Percentiles rank a stretch among this genome's conserved stretches.
These are phyloP conservation scores for Linyphia triangularis DNA, from an alignment of 2,888 invertebrate genomes.

Conservation along the genomic window DNA sequence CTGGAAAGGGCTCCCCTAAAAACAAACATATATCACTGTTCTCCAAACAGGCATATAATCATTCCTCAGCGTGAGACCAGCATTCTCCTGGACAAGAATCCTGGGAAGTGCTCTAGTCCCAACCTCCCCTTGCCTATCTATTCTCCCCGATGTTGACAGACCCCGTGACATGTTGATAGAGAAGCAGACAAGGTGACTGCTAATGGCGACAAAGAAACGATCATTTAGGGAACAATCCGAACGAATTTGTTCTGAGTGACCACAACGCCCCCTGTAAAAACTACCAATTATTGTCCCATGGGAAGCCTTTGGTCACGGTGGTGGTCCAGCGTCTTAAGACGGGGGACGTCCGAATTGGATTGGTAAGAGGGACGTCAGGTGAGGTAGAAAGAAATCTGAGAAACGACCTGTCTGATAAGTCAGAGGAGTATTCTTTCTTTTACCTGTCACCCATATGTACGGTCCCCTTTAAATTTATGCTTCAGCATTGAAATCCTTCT, in stretches of 20 bases:
- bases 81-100: no score
- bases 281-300: not conserved
- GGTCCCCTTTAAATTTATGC: no score
- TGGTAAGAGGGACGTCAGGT: not conserved
- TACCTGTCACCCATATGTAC: no score
- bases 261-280: not conserved
- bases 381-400: no score
- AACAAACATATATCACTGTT: not conserved
- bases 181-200: not conserved
- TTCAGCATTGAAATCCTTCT: no score
- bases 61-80: not conserved
- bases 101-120: not conserved
- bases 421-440: no score
- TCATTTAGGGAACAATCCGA: not conserved
- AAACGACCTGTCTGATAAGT: no score
- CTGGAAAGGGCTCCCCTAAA: no score
- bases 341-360: not conserved
- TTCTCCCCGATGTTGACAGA: not conserved
- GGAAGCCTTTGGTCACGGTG: not conserved
- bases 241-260: not conserved
- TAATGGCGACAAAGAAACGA: constrained; percentile 3
- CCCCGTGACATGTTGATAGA: not conserved
- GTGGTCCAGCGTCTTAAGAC: not conserved
- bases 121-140: not conserved
- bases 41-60: not conserved